Percentiles rank a stretch among this genome's conserved stretches.
Conservation (phyloP, 2,888 invertebrate genomes). For the Tipula vernalis region DNA sequence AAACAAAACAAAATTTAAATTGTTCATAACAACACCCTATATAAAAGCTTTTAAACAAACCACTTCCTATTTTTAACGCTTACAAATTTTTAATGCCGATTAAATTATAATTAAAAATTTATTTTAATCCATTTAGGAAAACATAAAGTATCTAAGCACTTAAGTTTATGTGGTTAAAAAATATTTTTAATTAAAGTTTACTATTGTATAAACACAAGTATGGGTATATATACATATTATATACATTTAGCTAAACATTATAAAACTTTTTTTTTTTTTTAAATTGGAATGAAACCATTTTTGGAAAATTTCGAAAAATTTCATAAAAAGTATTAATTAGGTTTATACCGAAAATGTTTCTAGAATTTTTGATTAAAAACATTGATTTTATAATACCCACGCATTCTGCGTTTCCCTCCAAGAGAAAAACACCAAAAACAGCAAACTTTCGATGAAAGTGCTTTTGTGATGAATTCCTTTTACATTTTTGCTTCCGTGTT, state of each 20-base stretch:
- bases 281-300: neutral
- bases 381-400: neutral
- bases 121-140: neutral
- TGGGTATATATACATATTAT: neutral
- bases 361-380: neutral
- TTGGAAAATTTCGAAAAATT: neutral
- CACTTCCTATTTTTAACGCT: neutral
- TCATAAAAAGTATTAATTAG: neutral
- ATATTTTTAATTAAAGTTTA: neutral
- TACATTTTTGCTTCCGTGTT: too few species aligned
- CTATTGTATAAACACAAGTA: neutral
- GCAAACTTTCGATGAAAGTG: neutral
- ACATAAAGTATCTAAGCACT: neutral
- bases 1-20: too few species aligned
- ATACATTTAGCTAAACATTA: neutral
- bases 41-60: neutral
- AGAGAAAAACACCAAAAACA: neutral
- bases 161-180: neutral
- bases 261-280: too few species aligned
- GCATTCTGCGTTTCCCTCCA: neutral
- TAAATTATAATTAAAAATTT: neutral
- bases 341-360: neutral
- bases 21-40: neutral
- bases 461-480: too few species aligned
- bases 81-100: neutral